These are phyloP conservation scores for Corythornis madagascariensis DNA, from an alignment of 2,113 vertebrate genomes.

Conservation along the genomic window DNA sequence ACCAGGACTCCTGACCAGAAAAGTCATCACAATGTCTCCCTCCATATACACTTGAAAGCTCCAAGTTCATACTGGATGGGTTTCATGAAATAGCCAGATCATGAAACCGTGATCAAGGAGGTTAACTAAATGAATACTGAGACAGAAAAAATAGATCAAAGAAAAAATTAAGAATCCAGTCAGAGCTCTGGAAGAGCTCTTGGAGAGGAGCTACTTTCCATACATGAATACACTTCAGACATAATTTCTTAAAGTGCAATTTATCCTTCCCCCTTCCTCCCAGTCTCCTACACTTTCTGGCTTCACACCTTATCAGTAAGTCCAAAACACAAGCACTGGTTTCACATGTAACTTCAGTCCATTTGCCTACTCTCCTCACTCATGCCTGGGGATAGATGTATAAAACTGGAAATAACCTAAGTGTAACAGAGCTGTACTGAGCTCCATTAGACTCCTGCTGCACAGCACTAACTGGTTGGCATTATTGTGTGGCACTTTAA, in stretches of 20 bases:
- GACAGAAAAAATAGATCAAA: not conserved
- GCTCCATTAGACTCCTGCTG: not conserved
- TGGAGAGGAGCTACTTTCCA: not conserved
- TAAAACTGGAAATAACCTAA: not conserved
- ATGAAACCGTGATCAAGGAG: not conserved
- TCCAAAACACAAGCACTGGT: not conserved
- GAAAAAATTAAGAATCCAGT: not conserved
- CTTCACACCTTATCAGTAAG: not conserved
- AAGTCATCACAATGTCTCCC: not conserved
- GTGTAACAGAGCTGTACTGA: not conserved
- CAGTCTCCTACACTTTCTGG: not conserved
- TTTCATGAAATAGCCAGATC: not conserved
- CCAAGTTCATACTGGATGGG: not conserved
- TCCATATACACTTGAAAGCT: not conserved
- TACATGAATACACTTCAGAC: not conserved
- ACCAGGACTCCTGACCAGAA: not conserved
- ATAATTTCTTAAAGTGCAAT: not conserved
- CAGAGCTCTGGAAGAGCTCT: not conserved
- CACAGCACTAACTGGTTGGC: not conserved
- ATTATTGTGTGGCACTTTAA: not conserved
- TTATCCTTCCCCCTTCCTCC: not conserved
- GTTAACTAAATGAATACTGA: not conserved
- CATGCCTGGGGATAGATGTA: not conserved
- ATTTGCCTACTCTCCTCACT: not conserved
- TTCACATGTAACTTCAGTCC: not conserved